phyloP scores from a whole-genome alignment of 2,113 vertebrate species.

The Ceratotherium simum region DNA sequence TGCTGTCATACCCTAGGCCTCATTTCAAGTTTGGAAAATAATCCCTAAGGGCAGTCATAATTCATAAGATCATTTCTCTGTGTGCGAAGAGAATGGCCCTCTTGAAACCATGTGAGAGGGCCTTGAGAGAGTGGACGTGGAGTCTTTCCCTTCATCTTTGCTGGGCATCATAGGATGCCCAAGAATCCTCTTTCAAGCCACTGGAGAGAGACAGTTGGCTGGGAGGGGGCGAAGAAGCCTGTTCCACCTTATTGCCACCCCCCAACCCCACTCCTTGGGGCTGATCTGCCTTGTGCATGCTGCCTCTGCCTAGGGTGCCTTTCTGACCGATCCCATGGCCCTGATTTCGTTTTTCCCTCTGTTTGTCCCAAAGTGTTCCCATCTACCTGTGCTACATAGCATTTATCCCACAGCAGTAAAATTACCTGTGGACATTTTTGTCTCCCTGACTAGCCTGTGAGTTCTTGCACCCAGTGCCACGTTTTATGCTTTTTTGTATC shows the following conservation, averaged over 20 bases:
- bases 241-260: fast-evolving
- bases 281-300: neutral
- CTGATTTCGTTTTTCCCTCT: neutral
- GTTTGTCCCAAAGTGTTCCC: neutral
- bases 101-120: neutral
- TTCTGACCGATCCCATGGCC: neutral
- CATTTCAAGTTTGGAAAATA: neutral
- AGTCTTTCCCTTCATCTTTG: neutral
- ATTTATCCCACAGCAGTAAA: neutral
- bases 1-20: neutral
- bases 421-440: neutral
- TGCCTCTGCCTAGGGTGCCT: neutral
- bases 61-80: neutral
- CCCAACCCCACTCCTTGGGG: too few species aligned
- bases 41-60: neutral
- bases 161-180: neutral
- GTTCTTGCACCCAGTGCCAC: neutral
- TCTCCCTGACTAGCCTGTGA: neutral
- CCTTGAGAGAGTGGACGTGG: neutral
- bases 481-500: neutral
- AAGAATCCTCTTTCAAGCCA: neutral
- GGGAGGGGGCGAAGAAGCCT: neutral
- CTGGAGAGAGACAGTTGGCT: neutral
- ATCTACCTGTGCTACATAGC: neutral
- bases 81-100: neutral